These are phyloP conservation scores for Pocillopora meandrina DNA, from an alignment of 92 coral and sea anemone genomes.

Conservation along the genomic window DNA sequence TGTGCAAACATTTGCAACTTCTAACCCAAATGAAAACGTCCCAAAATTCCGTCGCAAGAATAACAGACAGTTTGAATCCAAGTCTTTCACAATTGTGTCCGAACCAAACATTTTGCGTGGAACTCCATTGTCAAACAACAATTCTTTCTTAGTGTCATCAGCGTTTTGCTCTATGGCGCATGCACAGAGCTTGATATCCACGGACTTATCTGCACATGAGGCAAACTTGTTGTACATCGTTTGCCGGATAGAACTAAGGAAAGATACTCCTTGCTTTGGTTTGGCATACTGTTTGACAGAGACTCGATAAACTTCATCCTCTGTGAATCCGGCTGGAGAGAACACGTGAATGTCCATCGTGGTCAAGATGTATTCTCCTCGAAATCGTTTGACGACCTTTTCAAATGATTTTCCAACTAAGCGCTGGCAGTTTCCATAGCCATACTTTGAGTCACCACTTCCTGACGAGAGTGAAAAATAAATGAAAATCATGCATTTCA, in stretches of 20 bases:
- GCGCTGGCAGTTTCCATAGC: slow-evolving; percentile 59
- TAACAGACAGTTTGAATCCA: slow-evolving; percentile 14
- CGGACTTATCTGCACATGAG: slow-evolving; percentile 77
- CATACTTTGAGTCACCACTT: background rate
- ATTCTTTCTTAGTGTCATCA: background rate
- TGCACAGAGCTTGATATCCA: slow-evolving; percentile 79
- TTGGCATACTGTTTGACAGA: slow-evolving; percentile 3
- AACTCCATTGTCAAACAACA: background rate
- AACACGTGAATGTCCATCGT: slow-evolving; percentile 55
- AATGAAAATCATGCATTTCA: background rate
- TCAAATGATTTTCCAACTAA: slow-evolving; percentile 49
- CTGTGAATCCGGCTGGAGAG: slow-evolving; percentile 29
- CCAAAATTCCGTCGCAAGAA: slow-evolving; percentile 12
- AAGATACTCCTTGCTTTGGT: background rate
- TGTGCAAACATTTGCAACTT: slow-evolving; percentile 24
- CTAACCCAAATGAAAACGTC: background rate
- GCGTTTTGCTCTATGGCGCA: slow-evolving; percentile 47
- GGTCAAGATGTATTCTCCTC: slow-evolving; percentile 39
- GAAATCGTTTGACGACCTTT: slow-evolving; percentile 28
- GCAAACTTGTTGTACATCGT: slow-evolving; percentile 69
- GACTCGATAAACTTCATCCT: slow-evolving; percentile 43
- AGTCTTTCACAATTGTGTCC: slow-evolving; percentile 9
- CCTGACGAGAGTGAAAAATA: background rate
- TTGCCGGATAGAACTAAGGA: slow-evolving; percentile 24
- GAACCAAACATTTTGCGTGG: slow-evolving; percentile 28